Percentiles rank a stretch among this genome's conserved stretches.
Conservation (phyloP, 2,113 vertebrate species). For the Thunnus maccoyii region DNA sequence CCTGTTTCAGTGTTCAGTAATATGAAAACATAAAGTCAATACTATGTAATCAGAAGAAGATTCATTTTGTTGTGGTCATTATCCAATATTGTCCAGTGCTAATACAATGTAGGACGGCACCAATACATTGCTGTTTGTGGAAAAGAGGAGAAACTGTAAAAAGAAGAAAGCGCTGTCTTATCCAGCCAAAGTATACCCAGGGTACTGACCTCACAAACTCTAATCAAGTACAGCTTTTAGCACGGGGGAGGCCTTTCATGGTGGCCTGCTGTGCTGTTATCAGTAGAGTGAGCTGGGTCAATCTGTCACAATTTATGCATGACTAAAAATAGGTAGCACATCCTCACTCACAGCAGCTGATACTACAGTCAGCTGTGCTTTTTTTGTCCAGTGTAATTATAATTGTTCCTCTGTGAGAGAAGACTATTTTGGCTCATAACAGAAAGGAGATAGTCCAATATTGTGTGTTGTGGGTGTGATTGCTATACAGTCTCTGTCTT, state of each 20-base stretch:
- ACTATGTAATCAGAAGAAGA: too few species aligned
- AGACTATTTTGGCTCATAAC: slow-evolving; percentile 10
- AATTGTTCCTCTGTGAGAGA: not conserved
- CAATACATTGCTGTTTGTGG: too few species aligned
- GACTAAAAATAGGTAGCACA: slow-evolving; percentile 23
- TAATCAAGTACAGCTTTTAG: too few species aligned
- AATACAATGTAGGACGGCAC: not conserved
- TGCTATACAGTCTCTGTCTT: not conserved
- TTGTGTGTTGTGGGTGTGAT: not conserved
- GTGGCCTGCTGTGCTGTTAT: slow-evolving; percentile 21
- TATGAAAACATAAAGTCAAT: too few species aligned
- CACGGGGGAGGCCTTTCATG: too few species aligned
- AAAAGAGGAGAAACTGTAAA: too few species aligned
- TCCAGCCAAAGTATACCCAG: too few species aligned
- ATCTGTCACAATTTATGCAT: slow-evolving; percentile 36
- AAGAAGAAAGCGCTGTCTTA: too few species aligned
- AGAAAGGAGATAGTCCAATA: slow-evolving; percentile 5
- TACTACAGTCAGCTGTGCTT: slow-evolving; percentile 5
- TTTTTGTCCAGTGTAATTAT: slow-evolving; percentile 28
- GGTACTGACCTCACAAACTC: too few species aligned
- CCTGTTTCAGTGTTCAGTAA: too few species aligned
- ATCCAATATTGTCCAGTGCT: not conserved
- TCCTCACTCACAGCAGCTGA: slow-evolving; percentile 10
- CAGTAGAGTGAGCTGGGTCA: slow-evolving; percentile 39
- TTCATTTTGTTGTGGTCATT: not conserved